Conservation (phyloP, 2,113 vertebrate genomes). For the Microcebus griseorufus region DNA sequence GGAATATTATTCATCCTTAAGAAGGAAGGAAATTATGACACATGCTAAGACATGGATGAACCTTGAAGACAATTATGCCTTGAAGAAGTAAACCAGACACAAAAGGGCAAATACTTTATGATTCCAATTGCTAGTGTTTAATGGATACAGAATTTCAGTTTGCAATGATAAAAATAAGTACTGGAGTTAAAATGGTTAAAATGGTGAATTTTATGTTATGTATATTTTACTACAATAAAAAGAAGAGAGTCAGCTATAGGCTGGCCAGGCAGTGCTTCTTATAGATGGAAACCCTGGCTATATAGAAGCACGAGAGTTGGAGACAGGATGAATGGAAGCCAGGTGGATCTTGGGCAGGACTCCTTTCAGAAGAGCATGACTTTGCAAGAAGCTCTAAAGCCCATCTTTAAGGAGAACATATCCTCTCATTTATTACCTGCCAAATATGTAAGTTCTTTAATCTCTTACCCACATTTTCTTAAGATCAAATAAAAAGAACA, state of each 20-base stretch:
- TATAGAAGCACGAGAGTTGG: too few species aligned
- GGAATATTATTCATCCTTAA: background rate
- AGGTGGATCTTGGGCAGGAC: rapidly evolving
- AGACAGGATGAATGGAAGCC: too few species aligned
- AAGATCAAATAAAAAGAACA: background rate
- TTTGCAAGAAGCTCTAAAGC: background rate
- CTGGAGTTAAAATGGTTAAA: background rate
- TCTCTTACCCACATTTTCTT: background rate
- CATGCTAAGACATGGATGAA: rapidly evolving
- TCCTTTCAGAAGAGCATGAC: background rate
- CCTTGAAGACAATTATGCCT: background rate
- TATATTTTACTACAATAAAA: background rate
- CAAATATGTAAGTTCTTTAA: background rate
- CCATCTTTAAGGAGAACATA: background rate
- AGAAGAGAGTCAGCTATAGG: background rate
- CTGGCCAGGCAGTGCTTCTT: background rate
- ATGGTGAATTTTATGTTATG: background rate
- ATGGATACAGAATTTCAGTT: background rate
- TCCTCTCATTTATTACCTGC: background rate
- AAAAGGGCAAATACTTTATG: background rate
- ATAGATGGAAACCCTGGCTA: background rate
- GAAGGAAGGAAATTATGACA: background rate
- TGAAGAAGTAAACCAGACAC: background rate
- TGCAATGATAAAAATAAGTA: background rate
- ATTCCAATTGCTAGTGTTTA: background rate